Percentiles rank a stretch among this genome's conserved stretches.
Conservation (phyloP, 2,888 invertebrate species). For the Drosophila meridionalis region DNA sequence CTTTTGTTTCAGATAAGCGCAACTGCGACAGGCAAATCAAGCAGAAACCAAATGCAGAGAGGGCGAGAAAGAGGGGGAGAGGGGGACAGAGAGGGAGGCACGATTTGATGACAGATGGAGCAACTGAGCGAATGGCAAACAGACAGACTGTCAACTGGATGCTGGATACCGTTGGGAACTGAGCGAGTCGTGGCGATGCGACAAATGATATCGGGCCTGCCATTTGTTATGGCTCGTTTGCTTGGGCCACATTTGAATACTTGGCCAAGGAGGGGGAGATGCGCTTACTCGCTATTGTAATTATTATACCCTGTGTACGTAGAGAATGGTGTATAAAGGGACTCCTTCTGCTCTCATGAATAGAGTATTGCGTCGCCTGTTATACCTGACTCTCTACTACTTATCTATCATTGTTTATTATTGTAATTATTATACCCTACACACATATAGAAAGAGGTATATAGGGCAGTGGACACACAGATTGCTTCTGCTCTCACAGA, state of each 20-base stretch:
- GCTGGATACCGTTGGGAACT: conserved; percentile 16
- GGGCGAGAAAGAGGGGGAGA: not conserved
- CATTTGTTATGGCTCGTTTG: conserved; percentile 33
- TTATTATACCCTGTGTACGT: conserved; percentile 1
- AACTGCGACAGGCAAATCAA: conserved; percentile 42
- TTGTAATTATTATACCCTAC: conserved; percentile 12
- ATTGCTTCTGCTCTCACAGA: no score
- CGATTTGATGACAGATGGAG: conserved; percentile 37
- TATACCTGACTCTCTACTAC: not conserved
- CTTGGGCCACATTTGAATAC: conserved; percentile 49
- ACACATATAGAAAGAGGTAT: not conserved
- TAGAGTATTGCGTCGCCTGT: not conserved
- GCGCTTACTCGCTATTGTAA: conserved; percentile 8
- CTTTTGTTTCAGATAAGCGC: conserved; percentile 57
- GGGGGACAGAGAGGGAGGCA: not conserved
- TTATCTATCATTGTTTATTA: conserved; percentile 4
- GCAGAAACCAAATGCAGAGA: not conserved
- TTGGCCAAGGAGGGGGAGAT: not conserved
- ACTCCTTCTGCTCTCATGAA: no score
- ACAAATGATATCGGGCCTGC: conserved; percentile 58
- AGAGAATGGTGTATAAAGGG: no score
- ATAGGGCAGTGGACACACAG: not conserved
- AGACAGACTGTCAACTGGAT: conserved; percentile 18
- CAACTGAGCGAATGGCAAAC: conserved; percentile 16
- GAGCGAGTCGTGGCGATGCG: conserved; percentile 20